Base-by-base conservation (phyloP, 2,797 vertebrate genomes). In the Pogoniulus pusillus region DNA sequence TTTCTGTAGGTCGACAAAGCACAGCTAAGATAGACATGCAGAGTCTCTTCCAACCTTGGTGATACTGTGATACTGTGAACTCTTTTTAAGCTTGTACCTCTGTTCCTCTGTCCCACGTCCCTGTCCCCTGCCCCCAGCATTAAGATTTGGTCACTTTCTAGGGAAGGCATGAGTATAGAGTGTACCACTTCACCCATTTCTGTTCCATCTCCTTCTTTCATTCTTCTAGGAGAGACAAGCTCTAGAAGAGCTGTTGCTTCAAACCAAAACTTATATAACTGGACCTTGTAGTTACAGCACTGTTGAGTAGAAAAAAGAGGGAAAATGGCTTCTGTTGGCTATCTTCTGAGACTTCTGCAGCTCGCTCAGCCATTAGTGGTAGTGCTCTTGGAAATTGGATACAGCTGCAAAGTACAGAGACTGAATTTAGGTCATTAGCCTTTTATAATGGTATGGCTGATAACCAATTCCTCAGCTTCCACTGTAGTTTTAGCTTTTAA, bases 161-260 rank as follows among this genome's bases (percentile, higher is more conserved):
- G 82, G 74, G 51, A 93, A 91, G 76, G 63, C 39, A 43, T 81
- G 60, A 94, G 57, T 78, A 64, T 66, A 93, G 88, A 91, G 62
- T 87, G 82, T 70, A 65, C 76, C 87, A 84, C 93, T 89, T 91
- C 93, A 93, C 90, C 76, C 84, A 51, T 96, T 90, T 93, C 76
- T 93, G 94, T 96, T 96, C 80, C 93, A 73, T 94, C 70, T 85
- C 64, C 73, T 93, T 83, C 92, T 81, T 57, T 73, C 68, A 81
- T 94, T 85, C 79, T 74, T 82, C 37, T 39, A 70, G 76, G 77
- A 91, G 82, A 91, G 87, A 71, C 64, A 85, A 76, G n/a, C n/a
- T n/a, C n/a, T n/a, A n/a, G n/a, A n/a, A n/a, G 86, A 91, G 73
- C 79, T 89, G 66, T 72, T 94, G 90, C 79, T 93, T 89, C 90